Evolutionary conservation across 2,113 vertebrate genomes (phyloP), one percentile per base, ranked within the genome.

Genomic region (Anarrhichthys ocellatus): DNA sequence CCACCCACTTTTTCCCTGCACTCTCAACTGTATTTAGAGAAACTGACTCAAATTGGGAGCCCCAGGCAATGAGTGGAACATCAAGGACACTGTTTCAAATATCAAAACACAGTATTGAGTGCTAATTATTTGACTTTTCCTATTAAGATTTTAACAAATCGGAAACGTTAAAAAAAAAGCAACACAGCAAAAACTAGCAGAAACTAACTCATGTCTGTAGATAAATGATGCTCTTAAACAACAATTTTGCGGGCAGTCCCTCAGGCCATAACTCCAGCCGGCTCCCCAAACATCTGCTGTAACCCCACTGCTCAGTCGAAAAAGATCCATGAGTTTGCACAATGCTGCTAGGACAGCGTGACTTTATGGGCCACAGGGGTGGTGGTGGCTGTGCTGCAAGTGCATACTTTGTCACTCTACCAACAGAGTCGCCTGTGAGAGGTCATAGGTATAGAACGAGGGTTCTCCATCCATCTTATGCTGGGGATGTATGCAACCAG

Each of bases 241-340:
- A 76, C 79, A 54, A 50, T 87, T 88, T 84, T 70, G 59, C 77
- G 2, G 15, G 56, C 58, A 38, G 48, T 91, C 85, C 76, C 87
- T 56, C 5, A 64, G 88, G 87, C 76, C 63, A 66, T 88, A 85
- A 88, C 82, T 84, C 66, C 61, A 80, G 66, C 58, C 42, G 29
- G 82, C 64, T 88, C 81, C 76, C 89, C 73, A 87, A 91, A 92
- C 87, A 91, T 85, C 82, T 91, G 90, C 76, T 77, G 76, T 48
- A 56, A 74, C 54, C 87, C 81, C 34, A 76, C 79, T 76, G 86
- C 68, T 90, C 59, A 18, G 78, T 9, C 58, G 86, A 87, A 81
- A 63, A 89, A 92, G 89, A 92, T 89, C 73, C 88, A 91, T 92
- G 86, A 56, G 24, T 82, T 85, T 36, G 66, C 54, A 79, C 72